Evolutionary conservation across 2,797 vertebrate species (phyloP), one percentile per base, ranked within the genome.

Genomic region (Rhinogobio ventralis): DNA sequence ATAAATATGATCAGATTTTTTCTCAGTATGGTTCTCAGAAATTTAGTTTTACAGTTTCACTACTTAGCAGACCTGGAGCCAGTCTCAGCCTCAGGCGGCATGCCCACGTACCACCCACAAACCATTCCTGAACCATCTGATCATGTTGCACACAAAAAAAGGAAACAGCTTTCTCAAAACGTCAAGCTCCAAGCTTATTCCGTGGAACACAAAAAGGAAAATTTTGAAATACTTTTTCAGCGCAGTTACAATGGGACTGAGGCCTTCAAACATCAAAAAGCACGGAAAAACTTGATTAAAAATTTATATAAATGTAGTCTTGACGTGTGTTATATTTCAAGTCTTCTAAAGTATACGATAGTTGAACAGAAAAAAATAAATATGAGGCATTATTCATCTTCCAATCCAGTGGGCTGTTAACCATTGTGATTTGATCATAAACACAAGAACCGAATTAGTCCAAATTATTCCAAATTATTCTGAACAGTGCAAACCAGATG

Each of bases 31-130:
- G 39, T 33, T 79, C 42, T 42, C 25, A 66, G 60, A 79, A 30
- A 64, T 79, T 20, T 66, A 14, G 17, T 67, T 66, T 80, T 68
- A 67, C 28, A n/a, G 30, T 68, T 67, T 80, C n/a, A 30, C 33
- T 25, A 6, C 64, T 80, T 67, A 68, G 60, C 39, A 66, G 60
- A 79, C 57, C 77, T 66, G 77, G 25, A 66, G 60, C 42, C 45
- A 64, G 57, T 79, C 77, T 66, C 77, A 49, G 42, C 77, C 42
- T 79, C 39, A 79, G 60, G 77, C 55, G 42, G n/a, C n/a, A 20
- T 62, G 45, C 77, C 77, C 77, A 79, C 77, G 28, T 42, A 79
- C 77, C 77, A 6, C 77, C 77, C 77, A 79, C 77, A 64, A 30
- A 49, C 57, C 60, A 64, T 45, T 79, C 77, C 77, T 66, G 25